A percentile compares a stretch with the other conserved stretches of the same genome.
Conservation (phyloP, 2,888 invertebrate species). For the Mesorhabditis spiculigera region DNA sequence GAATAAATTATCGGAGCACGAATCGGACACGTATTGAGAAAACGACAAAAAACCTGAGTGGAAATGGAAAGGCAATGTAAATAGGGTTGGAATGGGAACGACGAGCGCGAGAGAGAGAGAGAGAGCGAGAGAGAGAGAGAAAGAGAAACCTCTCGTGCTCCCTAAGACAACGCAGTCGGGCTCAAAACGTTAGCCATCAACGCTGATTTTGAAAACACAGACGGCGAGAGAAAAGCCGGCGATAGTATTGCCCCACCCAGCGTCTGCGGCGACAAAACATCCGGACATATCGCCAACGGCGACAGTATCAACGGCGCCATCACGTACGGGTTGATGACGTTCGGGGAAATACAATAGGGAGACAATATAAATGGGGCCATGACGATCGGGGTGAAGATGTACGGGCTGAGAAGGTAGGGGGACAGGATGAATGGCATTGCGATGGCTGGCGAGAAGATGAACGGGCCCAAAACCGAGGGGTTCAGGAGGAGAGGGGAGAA, state of each 20-base stretch:
- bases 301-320: constrained; percentile 42
- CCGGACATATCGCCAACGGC: constrained; percentile 29
- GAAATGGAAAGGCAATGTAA: too few species aligned
- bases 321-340: constrained; percentile 50
- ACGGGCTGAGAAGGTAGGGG: constrained; percentile 38
- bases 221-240: constrained; percentile 48
- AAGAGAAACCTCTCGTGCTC: not conserved
- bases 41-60: not conserved
- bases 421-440: constrained; percentile 45
- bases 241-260: constrained; percentile 48
- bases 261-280: constrained; percentile 33
- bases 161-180: constrained; percentile 38
- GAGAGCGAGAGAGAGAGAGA: not conserved
- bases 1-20: too few species aligned
- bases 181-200: constrained; percentile 49
- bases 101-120: too few species aligned
- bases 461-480: constrained; percentile 45
- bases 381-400: constrained; percentile 38
- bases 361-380: constrained; percentile 48
- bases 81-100: not conserved
- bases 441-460: constrained; percentile 44
- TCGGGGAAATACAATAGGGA: constrained; percentile 44
- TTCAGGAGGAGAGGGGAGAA: constrained; percentile 45
- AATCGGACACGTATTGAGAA: too few species aligned
- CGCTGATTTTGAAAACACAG: constrained; percentile 40